Percentiles rank a stretch among this genome's conserved stretches.
These are phyloP conservation scores for Otolemur garnettii DNA, from an alignment of 2,113 vertebrate genomes.

Conservation along the genomic window DNA sequence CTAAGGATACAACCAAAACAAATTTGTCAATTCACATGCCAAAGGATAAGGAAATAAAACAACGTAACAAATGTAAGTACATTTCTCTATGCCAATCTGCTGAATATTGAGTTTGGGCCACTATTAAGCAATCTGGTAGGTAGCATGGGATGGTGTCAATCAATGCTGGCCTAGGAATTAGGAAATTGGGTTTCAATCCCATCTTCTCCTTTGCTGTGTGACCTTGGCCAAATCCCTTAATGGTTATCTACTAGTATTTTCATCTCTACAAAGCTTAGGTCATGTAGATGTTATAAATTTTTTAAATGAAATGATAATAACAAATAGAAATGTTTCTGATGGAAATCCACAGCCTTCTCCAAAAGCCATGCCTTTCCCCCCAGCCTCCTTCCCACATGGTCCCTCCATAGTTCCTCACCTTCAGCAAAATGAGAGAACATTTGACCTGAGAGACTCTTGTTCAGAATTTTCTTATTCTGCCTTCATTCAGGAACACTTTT, in stretches of 20 bases:
- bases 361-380: not conserved
- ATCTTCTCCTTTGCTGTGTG: not conserved
- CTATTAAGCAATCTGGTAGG: not conserved
- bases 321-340: not conserved
- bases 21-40: conserved; percentile 33
- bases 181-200: not conserved
- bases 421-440: not conserved
- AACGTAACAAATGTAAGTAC: not conserved
- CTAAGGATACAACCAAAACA: not conserved
- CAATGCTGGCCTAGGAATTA: not conserved
- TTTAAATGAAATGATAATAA: conserved; percentile 32
- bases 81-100: not conserved
- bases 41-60: not conserved
- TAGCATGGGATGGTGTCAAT: not conserved
- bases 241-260: not conserved
- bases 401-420: not conserved
- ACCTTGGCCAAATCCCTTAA: not conserved
- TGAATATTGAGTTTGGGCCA: not conserved
- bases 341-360: not conserved
- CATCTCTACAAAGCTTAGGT: not conserved
- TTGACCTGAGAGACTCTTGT: not conserved
- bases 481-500: conserved; percentile 16
- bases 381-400: not conserved
- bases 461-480: not conserved
- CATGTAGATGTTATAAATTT: not conserved